Conservation (phyloP, 2,888 invertebrate species). For the Acanthococcus lagerstroemiae region DNA sequence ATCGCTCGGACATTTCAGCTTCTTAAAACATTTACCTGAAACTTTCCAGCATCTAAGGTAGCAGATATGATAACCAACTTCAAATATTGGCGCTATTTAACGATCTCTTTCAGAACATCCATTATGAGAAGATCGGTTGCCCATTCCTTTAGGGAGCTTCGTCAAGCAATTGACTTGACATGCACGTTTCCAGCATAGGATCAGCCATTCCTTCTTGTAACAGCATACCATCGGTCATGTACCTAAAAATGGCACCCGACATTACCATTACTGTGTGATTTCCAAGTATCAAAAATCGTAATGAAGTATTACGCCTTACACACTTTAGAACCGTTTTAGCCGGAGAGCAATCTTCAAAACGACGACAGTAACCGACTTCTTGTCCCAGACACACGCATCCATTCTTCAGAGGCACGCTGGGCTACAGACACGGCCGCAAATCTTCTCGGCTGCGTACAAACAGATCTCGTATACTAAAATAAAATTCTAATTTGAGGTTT, state of each 20-base stretch:
- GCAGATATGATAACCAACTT: constrained; percentile 99
- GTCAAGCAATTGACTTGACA: constrained; percentile 91
- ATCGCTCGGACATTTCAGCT: too few relatives aligned
- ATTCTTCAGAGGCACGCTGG: constrained; percentile 96
- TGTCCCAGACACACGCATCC: constrained; percentile 87
- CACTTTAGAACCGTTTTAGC: constrained; percentile 84
- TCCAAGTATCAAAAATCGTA: too few relatives aligned
- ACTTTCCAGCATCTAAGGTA: constrained; percentile 97
- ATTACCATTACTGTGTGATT: too few relatives aligned
- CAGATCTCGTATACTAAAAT: constrained; percentile 59
- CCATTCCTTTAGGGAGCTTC: constrained; percentile 96
- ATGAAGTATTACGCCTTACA: not conserved
- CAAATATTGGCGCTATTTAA: constrained; percentile 79
- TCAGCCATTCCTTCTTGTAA: constrained; percentile 98
- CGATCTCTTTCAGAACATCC: constrained; percentile 97
- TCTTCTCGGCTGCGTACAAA: constrained; percentile 90
- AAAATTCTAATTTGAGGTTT: constrained; percentile 43
- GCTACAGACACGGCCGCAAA: constrained; percentile 99
- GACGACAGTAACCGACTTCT: constrained; percentile 92
- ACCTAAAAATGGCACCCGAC: too few relatives aligned
- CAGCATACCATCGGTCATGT: constrained; percentile 99
- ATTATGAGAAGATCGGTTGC: constrained; percentile 99
- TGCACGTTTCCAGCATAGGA: constrained; percentile 90
- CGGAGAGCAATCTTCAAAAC: constrained; percentile 98
- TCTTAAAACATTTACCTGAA: constrained; percentile 54